Evolutionary conservation across 2,888 invertebrate genomes (phyloP), one percentile per base, ranked within the genome.

Genomic region (Ichneumoninae sp.): DNA sequence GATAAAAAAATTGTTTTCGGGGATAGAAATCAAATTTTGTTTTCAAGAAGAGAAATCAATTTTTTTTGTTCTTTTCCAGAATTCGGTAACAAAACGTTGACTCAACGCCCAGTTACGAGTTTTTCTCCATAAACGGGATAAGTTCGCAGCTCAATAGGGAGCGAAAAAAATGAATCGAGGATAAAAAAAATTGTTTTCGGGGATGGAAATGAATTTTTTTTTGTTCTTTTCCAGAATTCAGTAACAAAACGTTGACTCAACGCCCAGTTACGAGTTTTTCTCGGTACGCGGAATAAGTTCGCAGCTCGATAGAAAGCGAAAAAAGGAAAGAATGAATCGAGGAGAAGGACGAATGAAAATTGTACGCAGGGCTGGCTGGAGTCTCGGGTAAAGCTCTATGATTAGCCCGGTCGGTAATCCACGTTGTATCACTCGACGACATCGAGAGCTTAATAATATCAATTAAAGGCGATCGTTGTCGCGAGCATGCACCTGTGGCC

Each of bases 361-460:
- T 44, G 10, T 40, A 8, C 40, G 40, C 65, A 22, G 52, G 54
- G 65, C 65, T 71, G 33, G 47, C 70, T 70, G 13, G 76, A 36
- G 70, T 54, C 47, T 75, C 50, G 33, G 47, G 19, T 8, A 7
- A 47, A 68, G 52, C 72, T 70, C 54, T 83, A 83, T 71, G 74
- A 79, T 78, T 76, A 80, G 66, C 19, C 10, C 44, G 44, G 36
- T 22, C 36, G 60, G 72, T 72, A 72, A 72, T 72, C 19, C 22
- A n/a, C 72, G 65, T 62, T 50, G 70, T 84, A 84, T 81, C 80
- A 74, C 77, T 68, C 26, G 62, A 8, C 77, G 80, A 84, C 72
- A 84, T 84, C 84, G 77, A 80, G 72, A 69, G 74, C 50, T 84
- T 84, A 84, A 84, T 80, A 80, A 80, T 84, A 74, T 81, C 77